Evolutionary conservation across 2,888 invertebrate species (phyloP), one percentile per base, ranked within the genome.

Genomic region (Brenthis hecate): DNA sequence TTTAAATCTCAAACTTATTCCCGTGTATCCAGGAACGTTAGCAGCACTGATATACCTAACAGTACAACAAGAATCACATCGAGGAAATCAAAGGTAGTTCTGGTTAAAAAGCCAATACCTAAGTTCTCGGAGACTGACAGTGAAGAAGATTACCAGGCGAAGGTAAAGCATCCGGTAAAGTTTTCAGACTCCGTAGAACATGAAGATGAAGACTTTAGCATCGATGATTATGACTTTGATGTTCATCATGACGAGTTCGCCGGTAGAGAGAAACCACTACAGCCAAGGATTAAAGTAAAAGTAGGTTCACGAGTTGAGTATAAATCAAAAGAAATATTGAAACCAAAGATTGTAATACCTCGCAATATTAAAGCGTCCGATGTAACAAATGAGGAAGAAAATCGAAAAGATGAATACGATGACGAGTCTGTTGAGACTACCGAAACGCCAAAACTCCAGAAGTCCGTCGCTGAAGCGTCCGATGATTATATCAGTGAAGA

Each of bases 171-270:
- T 65, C 79, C 80, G 1, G 65, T 76, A 2, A 78, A 76, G 65
- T 71, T 78, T 3, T 68, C 73, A 11, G 87, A 88, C 64, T 86
- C 88, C 0, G 80, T 78, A 3, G 90, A 91, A 53, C 82, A 87
- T 62, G 91, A 91, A 78, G 91, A 92, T 32, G 88, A 90, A 75
- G 91, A 92, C 69, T 91, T 91, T 55, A 89, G 85, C 75, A 67
- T 91, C 14, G 82, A 84, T 13, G 91, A 92, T 72, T 91, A 91
- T 60, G 91, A 92, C 50, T 91, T 92, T 60, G 91, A 91, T 72
- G 77, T 88, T 1, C 85, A 87, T 68, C 91, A 91, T 65, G 91
- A 92, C 65, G 91, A 91, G 72, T 91, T 82, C 32, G 70, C 76
- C 2, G 81, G 86, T 1, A 80, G 87, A 74, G 83, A 85, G 3